A percentile compares a stretch with the other conserved stretches of the same genome.
These are phyloP conservation scores for Sialis lutaria DNA, from an alignment of 2,888 invertebrate species.

Conservation along the genomic window DNA sequence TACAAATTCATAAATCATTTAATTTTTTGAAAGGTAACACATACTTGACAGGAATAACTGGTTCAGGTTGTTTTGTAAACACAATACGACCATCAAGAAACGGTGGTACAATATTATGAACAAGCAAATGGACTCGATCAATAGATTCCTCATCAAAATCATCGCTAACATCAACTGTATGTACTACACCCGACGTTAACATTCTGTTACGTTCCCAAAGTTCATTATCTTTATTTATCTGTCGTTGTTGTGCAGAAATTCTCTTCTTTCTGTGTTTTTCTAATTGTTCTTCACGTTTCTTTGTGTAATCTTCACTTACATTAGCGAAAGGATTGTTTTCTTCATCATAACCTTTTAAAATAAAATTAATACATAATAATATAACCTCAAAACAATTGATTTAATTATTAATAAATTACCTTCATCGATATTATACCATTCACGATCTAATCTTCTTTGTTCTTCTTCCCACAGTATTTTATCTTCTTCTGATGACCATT, in stretches of 20 bases:
- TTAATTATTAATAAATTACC: slow-evolving; percentile 26
- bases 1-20: not conserved
- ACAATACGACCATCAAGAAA: slow-evolving; percentile 97
- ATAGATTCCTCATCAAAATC: slow-evolving; percentile 93
- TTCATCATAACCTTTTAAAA: slow-evolving; percentile 54
- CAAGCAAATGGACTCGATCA: slow-evolving; percentile 85
- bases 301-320: slow-evolving; percentile 80
- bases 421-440: slow-evolving; percentile 95
- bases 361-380: not conserved
- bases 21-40: slow-evolving; percentile 3
- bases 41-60: slow-evolving; percentile 82
- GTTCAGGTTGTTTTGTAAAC: slow-evolving; percentile 97
- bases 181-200: slow-evolving; percentile 88
- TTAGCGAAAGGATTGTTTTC: slow-evolving; percentile 86
- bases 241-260: slow-evolving; percentile 88
- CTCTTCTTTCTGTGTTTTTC: slow-evolving; percentile 80
- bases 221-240: slow-evolving; percentile 97
- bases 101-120: slow-evolving; percentile 96
- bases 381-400: not conserved
- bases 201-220: slow-evolving; percentile 97
- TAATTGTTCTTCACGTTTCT: slow-evolving; percentile 82
- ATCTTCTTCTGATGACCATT: slow-evolving; percentile 52
- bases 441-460: slow-evolving; percentile 76
- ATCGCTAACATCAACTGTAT: slow-evolving; percentile 71
- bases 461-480: slow-evolving; percentile 79